Base-by-base conservation (phyloP, 64 coral and sea anemone species). In the Hydrozoanthus tunicans region DNA sequence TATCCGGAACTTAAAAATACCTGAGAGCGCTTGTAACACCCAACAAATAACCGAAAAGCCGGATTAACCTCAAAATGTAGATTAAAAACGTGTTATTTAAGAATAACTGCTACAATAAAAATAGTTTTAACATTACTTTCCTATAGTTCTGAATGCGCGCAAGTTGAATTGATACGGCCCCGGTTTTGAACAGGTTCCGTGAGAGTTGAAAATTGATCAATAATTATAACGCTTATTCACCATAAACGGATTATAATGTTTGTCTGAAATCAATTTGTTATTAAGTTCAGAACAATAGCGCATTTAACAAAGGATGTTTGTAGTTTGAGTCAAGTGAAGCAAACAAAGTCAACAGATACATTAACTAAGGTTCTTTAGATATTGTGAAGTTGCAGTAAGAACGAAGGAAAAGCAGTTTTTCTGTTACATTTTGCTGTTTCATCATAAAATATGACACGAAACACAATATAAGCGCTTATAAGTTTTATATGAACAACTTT, bases 261-360 rank as follows among this genome's bases (percentile, higher is more conserved):
- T 88, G 23, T 75, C 24, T 73, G 25, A 81, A 81, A 81, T 10
- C 4, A 63, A 63, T 25, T 57, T 57, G 66, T 20, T 24, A 12
- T 67, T 57, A 17, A 57, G 53, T 71, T 54, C 61, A 83, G 6
- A n/a, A 6, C 13, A 71, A 71, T 56, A 32, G 70, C 82, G 66
- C n/a, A 70, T 85, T 80, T 55, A 51, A 71, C 82, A 72, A 72
- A 53, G 71, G 70, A 32, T 73, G 32, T 73, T 27, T n/a, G 71
- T 51, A 51, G 24, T 74, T 32, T 43, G 71, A 43, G 71, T 32
- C 11, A 4, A 43, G 71, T 74, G 51, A 14, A 6, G 27, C 71
- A 74, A 12, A 74, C 71, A 52, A 4, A 74, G 71, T 9, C 27
- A 74, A 74, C 7, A 74, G 71, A 43, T 74, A 74, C 71, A 74